phyloP scores from a whole-genome alignment of 2,888 invertebrate genomes.

The Apamea anceps region DNA sequence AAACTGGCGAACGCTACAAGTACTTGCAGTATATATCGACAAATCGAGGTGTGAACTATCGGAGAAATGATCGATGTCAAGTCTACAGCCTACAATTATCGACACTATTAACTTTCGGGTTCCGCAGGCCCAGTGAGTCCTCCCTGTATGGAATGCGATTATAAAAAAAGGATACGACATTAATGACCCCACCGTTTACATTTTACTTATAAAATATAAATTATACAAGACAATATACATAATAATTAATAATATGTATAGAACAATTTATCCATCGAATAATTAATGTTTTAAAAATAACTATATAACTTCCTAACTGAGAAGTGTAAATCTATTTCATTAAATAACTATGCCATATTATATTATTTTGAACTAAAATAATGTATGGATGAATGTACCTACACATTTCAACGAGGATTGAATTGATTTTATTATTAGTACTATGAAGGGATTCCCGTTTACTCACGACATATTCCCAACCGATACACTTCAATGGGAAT shows the following conservation, averaged over 20 bases:
- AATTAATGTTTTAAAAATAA: conserved; percentile 80
- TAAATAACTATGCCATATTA: conserved; percentile 75
- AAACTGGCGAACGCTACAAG: conserved; percentile 48
- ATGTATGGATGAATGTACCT: conserved; percentile 66
- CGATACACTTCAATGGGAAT: conserved; percentile 4
- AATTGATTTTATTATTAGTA: conserved; percentile 52
- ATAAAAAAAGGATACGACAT: conserved; percentile 64
- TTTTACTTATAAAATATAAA: conserved; percentile 81
- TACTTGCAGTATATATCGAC: conserved; percentile 58
- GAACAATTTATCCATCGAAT: conserved; percentile 79
- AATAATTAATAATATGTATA: conserved; percentile 75
- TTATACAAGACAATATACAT: conserved; percentile 81
- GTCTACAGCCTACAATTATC: conserved; percentile 51
- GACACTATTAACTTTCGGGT: conserved; percentile 59
- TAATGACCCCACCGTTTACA: conserved; percentile 74
- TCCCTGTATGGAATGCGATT: conserved; percentile 81
- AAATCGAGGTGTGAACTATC: conserved; percentile 53
- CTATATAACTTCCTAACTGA: conserved; percentile 79
- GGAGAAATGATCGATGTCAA: conserved; percentile 54
- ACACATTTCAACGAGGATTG: conserved; percentile 64
- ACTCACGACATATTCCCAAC: conserved; percentile 21
- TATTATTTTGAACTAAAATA: conserved; percentile 78
- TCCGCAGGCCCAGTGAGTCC: conserved; percentile 62
- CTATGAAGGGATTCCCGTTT: conserved; percentile 30
- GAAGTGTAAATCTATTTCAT: conserved; percentile 78